phyloP scores from a whole-genome alignment of 2,888 invertebrate genomes.

The Merodon equestris region DNA sequence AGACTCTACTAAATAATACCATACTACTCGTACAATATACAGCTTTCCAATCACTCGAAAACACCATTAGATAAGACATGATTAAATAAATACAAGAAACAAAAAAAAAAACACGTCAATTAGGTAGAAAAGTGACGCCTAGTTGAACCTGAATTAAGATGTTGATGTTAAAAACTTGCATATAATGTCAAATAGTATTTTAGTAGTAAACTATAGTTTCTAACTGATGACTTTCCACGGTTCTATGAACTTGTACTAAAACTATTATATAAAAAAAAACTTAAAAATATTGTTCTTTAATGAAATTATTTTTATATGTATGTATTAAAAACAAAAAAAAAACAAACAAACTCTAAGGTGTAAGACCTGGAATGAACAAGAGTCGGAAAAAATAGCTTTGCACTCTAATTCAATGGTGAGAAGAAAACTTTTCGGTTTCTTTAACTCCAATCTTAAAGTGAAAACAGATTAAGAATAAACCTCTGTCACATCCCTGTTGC shows the following conservation, averaged over 20 bases:
- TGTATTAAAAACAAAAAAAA: slow-evolving; percentile 5
- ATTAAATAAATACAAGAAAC: slow-evolving; percentile 2
- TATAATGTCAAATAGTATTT: slow-evolving; percentile 2
- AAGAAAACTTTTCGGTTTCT: slow-evolving; percentile 46
- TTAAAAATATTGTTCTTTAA: slow-evolving; percentile 30
- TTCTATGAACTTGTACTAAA: slow-evolving; percentile 54
- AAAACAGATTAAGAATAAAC: neutral
- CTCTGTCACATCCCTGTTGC: slow-evolving; percentile 44
- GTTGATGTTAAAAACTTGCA: too few species aligned
- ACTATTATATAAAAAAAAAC: slow-evolving; percentile 10
- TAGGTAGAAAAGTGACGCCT: slow-evolving; percentile 41
- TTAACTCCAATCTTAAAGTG: too few species aligned
- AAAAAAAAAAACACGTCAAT: slow-evolving; percentile 32
- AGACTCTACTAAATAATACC: slow-evolving; percentile 49
- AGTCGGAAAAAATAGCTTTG: slow-evolving; percentile 15
- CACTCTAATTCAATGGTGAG: slow-evolving; percentile 62
- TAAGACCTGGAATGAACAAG: slow-evolving; percentile 9
- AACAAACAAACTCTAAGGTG: slow-evolving; percentile 25
- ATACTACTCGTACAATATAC: neutral
- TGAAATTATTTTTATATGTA: slow-evolving; percentile 62
- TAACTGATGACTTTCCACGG: slow-evolving; percentile 29
- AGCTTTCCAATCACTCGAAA: slow-evolving; percentile 53
- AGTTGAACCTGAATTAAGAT: slow-evolving; percentile 27
- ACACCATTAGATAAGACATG: slow-evolving; percentile 47
- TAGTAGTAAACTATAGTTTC: slow-evolving; percentile 19